These are phyloP conservation scores for Cygnus buccinator DNA, from an alignment of 2,113 vertebrate species.

Conservation along the genomic window DNA sequence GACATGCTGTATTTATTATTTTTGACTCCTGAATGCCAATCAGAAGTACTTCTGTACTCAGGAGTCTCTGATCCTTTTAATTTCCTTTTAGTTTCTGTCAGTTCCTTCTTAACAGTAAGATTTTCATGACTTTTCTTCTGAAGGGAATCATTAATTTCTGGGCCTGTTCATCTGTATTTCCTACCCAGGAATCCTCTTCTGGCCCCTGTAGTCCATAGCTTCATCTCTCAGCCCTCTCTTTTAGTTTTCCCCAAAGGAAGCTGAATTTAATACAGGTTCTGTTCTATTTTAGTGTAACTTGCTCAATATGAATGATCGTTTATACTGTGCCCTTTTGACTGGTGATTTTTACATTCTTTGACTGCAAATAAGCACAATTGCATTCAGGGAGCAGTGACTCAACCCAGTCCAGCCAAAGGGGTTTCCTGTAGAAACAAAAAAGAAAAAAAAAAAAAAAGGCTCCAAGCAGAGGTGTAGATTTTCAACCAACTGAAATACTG, in stretches of 20 bases:
- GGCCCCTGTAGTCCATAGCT: not conserved
- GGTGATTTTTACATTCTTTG: not conserved
- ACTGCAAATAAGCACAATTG: not conserved
- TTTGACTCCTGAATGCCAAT: not conserved
- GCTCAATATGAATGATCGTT: not conserved
- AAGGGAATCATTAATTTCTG: not conserved
- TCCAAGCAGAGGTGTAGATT: not conserved
- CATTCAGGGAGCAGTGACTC: not conserved
- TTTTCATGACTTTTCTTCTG: not conserved
- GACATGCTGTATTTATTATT: not conserved
- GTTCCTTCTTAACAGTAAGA: not conserved
- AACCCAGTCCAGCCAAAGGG: not conserved
- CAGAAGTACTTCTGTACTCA: not conserved
- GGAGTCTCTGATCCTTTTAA: not conserved
- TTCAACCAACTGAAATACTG: not conserved
- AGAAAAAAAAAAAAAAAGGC: not conserved
- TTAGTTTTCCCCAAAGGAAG: not conserved
- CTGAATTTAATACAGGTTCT: not conserved
- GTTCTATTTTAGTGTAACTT: not conserved
- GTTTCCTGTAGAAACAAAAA: not conserved
- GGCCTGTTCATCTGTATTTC: not conserved
- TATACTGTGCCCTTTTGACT: not conserved
- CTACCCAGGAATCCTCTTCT: not conserved
- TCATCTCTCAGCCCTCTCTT: not conserved
- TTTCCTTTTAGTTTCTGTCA: not conserved